phyloP scores from a whole-genome alignment of 2,797 vertebrate species.

The Sebastes aleutianus region DNA sequence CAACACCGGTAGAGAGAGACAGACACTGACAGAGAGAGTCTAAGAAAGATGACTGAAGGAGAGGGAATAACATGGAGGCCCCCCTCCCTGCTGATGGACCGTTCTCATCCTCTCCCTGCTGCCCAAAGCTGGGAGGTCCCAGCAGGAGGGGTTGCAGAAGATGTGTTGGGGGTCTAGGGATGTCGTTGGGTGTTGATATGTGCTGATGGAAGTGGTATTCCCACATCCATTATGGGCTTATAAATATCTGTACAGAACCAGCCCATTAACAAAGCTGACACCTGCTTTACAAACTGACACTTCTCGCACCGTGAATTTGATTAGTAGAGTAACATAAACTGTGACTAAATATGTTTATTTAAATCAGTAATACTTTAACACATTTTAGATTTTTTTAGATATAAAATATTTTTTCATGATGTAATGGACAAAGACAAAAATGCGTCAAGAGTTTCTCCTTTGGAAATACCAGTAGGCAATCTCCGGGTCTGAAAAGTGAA shows the following conservation, averaged over 20 bases:
- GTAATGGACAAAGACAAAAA: not conserved
- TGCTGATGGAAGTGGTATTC: not conserved
- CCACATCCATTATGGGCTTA: not conserved
- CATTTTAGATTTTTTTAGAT: not conserved
- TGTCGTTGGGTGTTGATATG: not conserved
- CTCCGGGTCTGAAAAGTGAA: too few species aligned
- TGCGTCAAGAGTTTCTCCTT: not conserved
- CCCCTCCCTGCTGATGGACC: conserved; percentile 18
- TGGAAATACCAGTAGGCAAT: not conserved
- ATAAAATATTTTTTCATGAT: not conserved
- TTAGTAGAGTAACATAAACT: not conserved
- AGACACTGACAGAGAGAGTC: not conserved
- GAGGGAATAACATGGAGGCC: conserved; percentile 2
- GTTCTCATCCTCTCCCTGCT: conserved; percentile 20
- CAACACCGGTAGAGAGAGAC: not conserved
- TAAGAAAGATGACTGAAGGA: conserved; percentile 1
- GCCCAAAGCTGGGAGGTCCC: conserved; percentile 29
- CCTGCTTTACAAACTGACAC: not conserved
- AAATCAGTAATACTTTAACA: not conserved
- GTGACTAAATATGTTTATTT: not conserved
- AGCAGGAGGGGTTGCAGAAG: conserved; percentile 14
- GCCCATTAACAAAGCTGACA: not conserved
- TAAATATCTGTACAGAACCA: not conserved
- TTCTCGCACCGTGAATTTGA: not conserved
- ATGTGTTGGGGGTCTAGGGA: not conserved